Evolutionary conservation across 1,140 invertebrate genomes (phyloP).

Genomic region (Magallana ariakensis): DNA sequence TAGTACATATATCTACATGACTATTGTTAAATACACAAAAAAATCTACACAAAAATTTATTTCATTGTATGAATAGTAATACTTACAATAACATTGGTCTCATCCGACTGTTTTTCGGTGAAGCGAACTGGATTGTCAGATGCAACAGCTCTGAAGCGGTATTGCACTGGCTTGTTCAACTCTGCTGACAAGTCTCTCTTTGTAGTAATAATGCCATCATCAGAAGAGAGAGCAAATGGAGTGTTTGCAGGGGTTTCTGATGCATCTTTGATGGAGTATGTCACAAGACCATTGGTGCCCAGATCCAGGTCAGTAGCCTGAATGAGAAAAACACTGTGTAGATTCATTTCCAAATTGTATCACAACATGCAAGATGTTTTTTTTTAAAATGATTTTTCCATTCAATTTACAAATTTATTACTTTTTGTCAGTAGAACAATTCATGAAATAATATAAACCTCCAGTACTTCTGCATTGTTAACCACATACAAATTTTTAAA

Average conservation of each 20-base stretch:
- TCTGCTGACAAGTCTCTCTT: slow-evolving; percentile 49
- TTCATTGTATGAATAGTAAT: too few relatives aligned
- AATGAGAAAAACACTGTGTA: background rate
- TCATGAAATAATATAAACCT: too few relatives aligned
- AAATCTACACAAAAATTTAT: too few relatives aligned
- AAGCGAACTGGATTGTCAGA: slow-evolving; percentile 44
- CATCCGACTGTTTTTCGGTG: slow-evolving; percentile 33
- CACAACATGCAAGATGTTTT: too few relatives aligned
- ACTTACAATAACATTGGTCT: slow-evolving; percentile 44
- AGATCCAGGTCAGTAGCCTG: slow-evolving; percentile 61
- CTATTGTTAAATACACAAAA: too few relatives aligned
- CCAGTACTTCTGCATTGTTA: too few relatives aligned
- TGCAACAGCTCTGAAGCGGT: slow-evolving; percentile 48
- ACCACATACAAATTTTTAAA: too few relatives aligned
- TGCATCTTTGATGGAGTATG: slow-evolving; percentile 31
- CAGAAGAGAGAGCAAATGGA: slow-evolving; percentile 46
- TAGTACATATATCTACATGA: too few relatives aligned
- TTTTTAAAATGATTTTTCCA: too few relatives aligned
- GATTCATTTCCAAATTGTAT: too few relatives aligned
- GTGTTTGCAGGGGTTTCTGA: background rate
- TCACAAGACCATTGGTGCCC: slow-evolving; percentile 52
- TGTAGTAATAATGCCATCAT: slow-evolving; percentile 49
- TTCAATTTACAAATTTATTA: too few relatives aligned
- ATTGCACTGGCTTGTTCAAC: slow-evolving; percentile 7
- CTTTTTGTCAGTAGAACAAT: too few relatives aligned